Evolutionary conservation across 2,797 vertebrate species (phyloP).

Genomic region (Heteromormyrus szaboi): DNA sequence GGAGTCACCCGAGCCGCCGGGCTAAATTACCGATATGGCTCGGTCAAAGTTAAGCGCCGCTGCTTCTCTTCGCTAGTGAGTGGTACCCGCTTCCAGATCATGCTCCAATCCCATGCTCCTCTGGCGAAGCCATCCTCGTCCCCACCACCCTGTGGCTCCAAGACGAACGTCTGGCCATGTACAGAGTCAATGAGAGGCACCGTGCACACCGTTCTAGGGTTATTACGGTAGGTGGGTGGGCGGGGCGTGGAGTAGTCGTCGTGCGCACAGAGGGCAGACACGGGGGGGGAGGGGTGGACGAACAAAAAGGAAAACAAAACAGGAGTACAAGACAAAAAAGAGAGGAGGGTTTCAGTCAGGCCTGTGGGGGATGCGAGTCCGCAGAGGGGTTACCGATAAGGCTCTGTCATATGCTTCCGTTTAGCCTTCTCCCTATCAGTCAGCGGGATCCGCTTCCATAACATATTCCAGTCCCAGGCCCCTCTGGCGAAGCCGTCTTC

Average conservation of each 20-base stretch:
- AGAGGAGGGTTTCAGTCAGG: constrained; percentile 57
- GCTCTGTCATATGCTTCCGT: constrained; percentile 85
- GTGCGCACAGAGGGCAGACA: constrained; percentile 21
- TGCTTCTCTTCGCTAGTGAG: constrained; percentile 82
- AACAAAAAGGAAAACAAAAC: constrained; percentile 30
- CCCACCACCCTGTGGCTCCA: constrained; percentile 91
- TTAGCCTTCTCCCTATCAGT: constrained; percentile 88
- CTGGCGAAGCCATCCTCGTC: constrained; percentile 91
- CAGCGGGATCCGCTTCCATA: constrained; percentile 95
- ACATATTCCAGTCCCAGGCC: constrained; percentile 98
- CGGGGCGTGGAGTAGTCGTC: not conserved
- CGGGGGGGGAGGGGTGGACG: constrained; percentile 20
- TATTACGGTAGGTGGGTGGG: constrained; percentile 36
- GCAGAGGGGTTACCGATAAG: constrained; percentile 82
- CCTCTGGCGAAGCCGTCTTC: constrained; percentile 95
- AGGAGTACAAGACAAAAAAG: constrained; percentile 48
- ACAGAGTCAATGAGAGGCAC: constrained; percentile 98
- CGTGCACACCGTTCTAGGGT: constrained; percentile 86
- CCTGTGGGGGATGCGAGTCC: constrained; percentile 33
- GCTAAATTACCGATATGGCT: constrained; percentile 93
- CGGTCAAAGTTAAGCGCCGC: constrained; percentile 82
- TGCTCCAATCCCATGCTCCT: constrained; percentile 99
- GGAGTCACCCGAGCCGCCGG: not conserved
- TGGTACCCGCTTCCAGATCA: constrained; percentile 98
- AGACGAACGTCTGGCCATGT: constrained; percentile 78